Conservation (phyloP, 2,113 vertebrate genomes). For the Gavialis gangeticus region DNA sequence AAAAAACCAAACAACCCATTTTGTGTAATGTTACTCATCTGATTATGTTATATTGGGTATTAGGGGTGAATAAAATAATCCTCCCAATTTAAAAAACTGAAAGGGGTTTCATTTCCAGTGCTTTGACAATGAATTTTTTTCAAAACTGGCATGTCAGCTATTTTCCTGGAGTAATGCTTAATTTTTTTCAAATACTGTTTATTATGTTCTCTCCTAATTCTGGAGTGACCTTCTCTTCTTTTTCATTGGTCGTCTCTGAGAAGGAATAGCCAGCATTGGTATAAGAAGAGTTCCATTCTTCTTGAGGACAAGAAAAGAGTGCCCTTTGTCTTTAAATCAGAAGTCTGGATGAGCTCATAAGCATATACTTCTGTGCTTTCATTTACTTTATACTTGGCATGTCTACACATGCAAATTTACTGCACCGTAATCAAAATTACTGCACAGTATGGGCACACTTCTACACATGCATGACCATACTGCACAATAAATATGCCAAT, state of each 20-base stretch:
- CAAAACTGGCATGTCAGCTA: background rate
- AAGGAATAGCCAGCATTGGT: background rate
- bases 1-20: background rate
- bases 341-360: background rate
- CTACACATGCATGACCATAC: too few species aligned
- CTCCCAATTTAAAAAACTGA: too few species aligned
- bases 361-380: conserved; percentile 17
- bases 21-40: background rate
- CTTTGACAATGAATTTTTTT: background rate
- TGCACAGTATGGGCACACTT: too few species aligned
- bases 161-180: background rate
- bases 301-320: background rate
- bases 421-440: too few species aligned
- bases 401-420: too few species aligned
- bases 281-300: background rate
- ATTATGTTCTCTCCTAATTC: background rate
- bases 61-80: too few species aligned
- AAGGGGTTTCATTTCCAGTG: background rate
- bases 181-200: background rate
- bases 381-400: background rate
- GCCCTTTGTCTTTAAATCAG: background rate
- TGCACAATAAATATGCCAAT: too few species aligned
- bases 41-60: background rate
- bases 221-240: background rate
- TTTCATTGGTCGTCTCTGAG: background rate